Conservation (phyloP, 2,888 invertebrate genomes). For the Pandemis heparana region DNA sequence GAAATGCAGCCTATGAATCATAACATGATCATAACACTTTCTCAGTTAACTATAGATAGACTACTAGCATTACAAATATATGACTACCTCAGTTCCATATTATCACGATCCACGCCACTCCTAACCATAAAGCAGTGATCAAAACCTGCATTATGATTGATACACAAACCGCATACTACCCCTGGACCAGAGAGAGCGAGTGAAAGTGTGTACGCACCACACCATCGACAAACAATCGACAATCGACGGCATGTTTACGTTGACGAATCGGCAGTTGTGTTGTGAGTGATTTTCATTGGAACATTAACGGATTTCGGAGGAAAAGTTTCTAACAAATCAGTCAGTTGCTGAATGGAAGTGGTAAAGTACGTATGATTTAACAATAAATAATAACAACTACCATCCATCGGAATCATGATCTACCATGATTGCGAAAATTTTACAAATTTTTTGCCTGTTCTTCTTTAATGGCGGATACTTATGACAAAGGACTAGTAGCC, state of each 20-base stretch:
- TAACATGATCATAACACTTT: neutral
- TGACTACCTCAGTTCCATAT: neutral
- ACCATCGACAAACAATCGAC: slow-evolving; percentile 32
- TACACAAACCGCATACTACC: slow-evolving; percentile 35
- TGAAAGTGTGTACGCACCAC: slow-evolving; percentile 27
- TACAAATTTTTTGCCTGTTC: too few relatives aligned
- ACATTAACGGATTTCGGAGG: neutral
- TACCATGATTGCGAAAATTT: neutral
- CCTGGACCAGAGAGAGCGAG: slow-evolving; percentile 41
- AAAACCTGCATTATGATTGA: slow-evolving; percentile 15
- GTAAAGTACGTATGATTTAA: neutral
- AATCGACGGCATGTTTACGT: slow-evolving; percentile 30
- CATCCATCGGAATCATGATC: too few relatives aligned
- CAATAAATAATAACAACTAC: neutral
- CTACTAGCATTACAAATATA: neutral
- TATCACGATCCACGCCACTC: slow-evolving; percentile 7
- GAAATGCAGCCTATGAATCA: neutral
- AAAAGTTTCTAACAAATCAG: slow-evolving; percentile 2
- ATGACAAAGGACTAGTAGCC: too few relatives aligned
- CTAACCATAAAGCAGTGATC: slow-evolving; percentile 5
- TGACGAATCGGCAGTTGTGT: slow-evolving; percentile 13
- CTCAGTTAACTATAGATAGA: neutral
- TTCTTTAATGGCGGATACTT: too few relatives aligned
- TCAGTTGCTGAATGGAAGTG: neutral
- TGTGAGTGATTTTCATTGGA: slow-evolving; percentile 15